Evolutionary conservation across 1,140 invertebrate genomes (phyloP), one percentile per base, ranked within the genome.

Genomic region (Bombus sibiricus): DNA sequence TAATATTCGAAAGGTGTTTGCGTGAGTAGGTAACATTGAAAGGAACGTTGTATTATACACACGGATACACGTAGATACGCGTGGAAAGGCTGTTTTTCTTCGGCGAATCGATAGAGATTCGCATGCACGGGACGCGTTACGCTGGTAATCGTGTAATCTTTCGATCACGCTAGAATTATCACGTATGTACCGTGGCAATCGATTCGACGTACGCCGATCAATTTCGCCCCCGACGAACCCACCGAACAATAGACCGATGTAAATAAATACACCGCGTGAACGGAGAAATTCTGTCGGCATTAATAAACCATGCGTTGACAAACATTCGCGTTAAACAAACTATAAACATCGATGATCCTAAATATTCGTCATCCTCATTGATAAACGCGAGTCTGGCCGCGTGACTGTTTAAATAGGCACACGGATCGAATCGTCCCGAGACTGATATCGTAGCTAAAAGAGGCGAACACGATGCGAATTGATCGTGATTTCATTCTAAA

Each of bases 321-420:
- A 85, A 85, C 83, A 72, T 43, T 59, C 83, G 32, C 32, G 83
- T 79, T 85, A 80, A 80, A 80, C 83, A 85, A 85, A 85, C 83
- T 80, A 85, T 85, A 85, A 85, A 85, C 83, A 85, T 64, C 83
- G 47, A 80, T 85, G 83, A 85, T 85, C 77, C 83, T 64, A 80
- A 85, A 85, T 85, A 64, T 80, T 84, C 76, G 75, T 79, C 75
- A 71, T 71, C 32, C 57, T 85, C 57, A 53, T 80, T 85, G 81
- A 83, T 83, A 78, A 85, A 85, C 68, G 83, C 3, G 39, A 59
- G 47, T 73, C 41, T 4, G 53, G 68, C 69, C 12, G 47, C n/a
- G 73, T 39, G 28, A 41, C 76, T 85, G 57, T 85, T 85, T 73
- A 78, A 80, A 72, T n/a, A 80, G 53, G 12, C 8, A 13, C 37